phyloP scores from a whole-genome alignment of 2,797 vertebrate genomes.

The Masticophis lateralis region DNA sequence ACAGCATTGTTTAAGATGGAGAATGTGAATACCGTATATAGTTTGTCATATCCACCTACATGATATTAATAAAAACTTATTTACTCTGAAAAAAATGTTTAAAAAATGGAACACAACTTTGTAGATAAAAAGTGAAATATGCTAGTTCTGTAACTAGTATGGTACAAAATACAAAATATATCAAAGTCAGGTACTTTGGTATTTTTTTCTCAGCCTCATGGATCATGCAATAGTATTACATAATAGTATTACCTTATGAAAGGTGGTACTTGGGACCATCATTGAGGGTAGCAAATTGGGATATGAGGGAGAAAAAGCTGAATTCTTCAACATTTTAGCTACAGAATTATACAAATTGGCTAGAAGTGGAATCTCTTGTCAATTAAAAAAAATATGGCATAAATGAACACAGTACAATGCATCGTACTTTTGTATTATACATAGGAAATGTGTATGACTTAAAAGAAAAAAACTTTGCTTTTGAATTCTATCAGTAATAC shows the following conservation, averaged over 20 bases:
- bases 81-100: not conserved
- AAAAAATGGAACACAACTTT: not conserved
- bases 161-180: not conserved
- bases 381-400: constrained; percentile 20
- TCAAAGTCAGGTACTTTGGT: not conserved
- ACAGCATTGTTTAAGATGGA: not conserved
- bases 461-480: constrained; percentile 28
- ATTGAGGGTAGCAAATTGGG: not conserved
- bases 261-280: not conserved
- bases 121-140: not conserved
- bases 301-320: not conserved
- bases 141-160: not conserved
- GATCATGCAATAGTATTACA: not conserved
- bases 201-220: not conserved
- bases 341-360: not conserved
- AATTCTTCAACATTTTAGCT: not conserved
- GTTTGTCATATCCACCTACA: not conserved
- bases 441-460: constrained; percentile 3
- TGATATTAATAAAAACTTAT: not conserved
- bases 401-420: constrained; percentile 22
- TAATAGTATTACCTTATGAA: not conserved
- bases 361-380: not conserved
- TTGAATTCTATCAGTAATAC: constrained; percentile 19
- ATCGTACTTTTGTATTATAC: not conserved
- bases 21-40: not conserved